Evolutionary conservation across 1,140 invertebrate species (phyloP).

Genomic region (Drosophila albomicans): DNA sequence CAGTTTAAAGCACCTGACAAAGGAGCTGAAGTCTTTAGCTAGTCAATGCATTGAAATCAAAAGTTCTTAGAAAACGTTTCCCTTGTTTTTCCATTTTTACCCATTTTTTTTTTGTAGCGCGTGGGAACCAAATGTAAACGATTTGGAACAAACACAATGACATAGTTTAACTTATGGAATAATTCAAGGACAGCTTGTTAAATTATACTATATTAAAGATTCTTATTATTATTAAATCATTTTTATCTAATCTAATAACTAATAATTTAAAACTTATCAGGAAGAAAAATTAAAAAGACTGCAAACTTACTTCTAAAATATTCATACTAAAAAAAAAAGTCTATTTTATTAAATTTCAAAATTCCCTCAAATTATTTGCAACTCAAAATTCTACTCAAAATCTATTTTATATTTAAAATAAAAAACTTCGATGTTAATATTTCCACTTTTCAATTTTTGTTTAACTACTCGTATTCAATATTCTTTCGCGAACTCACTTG

Average conservation of each 20-base stretch:
- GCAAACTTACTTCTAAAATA: too few relatives aligned
- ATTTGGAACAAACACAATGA: not conserved
- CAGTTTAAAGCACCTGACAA: constrained; percentile 51
- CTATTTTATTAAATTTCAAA: too few relatives aligned
- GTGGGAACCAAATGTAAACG: constrained; percentile 32
- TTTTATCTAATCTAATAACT: too few relatives aligned
- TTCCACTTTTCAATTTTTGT: too few relatives aligned
- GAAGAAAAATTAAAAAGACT: too few relatives aligned
- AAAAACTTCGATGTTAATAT: too few relatives aligned
- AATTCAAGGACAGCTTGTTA: not conserved
- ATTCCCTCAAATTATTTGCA: too few relatives aligned
- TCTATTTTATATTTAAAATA: too few relatives aligned
- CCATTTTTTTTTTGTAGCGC: constrained; percentile 6
- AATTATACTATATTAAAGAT: not conserved
- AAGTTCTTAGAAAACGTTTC: constrained; percentile 67
- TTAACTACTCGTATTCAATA: too few relatives aligned
- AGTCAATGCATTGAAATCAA: constrained; percentile 65
- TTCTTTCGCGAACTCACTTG: not conserved
- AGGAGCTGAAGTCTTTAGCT: constrained; percentile 31
- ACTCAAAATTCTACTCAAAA: not conserved
- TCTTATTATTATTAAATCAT: too few relatives aligned
- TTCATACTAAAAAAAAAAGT: too few relatives aligned
- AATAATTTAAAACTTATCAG: too few relatives aligned
- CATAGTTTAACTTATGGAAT: not conserved
- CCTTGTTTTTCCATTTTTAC: constrained; percentile 9